phyloP scores from a whole-genome alignment of 1,140 invertebrate genomes.

The Listronotus bonariensis region DNA sequence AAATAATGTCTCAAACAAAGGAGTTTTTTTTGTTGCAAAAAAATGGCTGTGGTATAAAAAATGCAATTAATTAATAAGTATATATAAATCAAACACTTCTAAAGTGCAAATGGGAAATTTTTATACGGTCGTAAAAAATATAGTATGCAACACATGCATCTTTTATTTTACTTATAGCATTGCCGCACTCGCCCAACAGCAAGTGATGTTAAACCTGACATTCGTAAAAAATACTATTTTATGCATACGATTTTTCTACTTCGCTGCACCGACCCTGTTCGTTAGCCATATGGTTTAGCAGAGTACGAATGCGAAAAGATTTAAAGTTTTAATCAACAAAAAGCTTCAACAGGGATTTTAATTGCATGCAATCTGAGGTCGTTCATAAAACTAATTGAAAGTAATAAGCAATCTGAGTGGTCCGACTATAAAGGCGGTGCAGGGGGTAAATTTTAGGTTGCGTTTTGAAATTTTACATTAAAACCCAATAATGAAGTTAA shows the following conservation, averaged over 20 bases:
- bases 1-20: no score
- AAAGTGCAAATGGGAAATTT: no score
- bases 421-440: constrained; percentile 16
- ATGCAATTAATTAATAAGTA: no score
- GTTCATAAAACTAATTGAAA: constrained; percentile 46
- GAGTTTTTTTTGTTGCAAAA: no score
- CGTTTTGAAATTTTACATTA: background rate
- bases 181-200: no score
- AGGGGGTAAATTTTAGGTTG: background rate
- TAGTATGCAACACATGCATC: no score
- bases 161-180: no score
- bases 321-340: constrained; percentile 43
- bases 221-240: no score
- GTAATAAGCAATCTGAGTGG: constrained; percentile 42
- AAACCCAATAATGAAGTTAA: no score
- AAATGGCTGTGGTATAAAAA: no score
- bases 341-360: constrained; percentile 42
- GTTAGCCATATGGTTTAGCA: constrained; percentile 12
- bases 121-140: no score
- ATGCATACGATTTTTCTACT: background rate
- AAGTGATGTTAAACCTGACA: background rate
- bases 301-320: constrained; percentile 34
- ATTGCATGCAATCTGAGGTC: constrained; percentile 43
- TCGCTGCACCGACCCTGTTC: constrained; percentile 2
- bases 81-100: no score